Evolutionary conservation across 1,140 invertebrate genomes (phyloP).

Genomic region (Drosophila prosaltans): DNA sequence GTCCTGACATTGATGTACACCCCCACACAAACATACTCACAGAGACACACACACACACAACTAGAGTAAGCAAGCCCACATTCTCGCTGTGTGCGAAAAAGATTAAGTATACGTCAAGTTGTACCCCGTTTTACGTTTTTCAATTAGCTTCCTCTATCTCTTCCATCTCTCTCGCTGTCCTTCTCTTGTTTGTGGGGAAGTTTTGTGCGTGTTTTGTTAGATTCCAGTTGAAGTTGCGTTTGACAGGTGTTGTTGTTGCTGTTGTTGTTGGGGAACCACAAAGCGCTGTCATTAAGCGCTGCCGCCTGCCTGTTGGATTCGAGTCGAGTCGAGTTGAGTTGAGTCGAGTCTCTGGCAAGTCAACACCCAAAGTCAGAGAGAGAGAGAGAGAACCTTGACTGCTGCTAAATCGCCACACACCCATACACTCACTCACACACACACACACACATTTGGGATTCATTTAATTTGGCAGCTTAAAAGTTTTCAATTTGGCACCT

Average conservation of each 20-base stretch:
- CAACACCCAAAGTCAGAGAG: slow-evolving; percentile 4
- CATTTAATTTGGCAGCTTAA: slow-evolving; percentile 63
- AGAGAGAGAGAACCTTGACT: background rate
- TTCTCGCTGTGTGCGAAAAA: slow-evolving; percentile 32
- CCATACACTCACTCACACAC: background rate
- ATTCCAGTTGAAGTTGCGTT: slow-evolving; percentile 53
- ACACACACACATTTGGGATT: slow-evolving; percentile 29
- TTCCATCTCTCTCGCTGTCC: background rate
- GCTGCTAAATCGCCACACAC: background rate
- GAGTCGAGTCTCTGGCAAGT: slow-evolving; percentile 2
- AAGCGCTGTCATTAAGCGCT: slow-evolving; percentile 26
- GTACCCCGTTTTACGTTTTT: slow-evolving; percentile 59
- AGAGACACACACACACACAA: background rate
- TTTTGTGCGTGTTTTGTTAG: slow-evolving; percentile 24
- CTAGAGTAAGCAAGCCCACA: background rate
- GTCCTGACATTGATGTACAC: slow-evolving; percentile 52
- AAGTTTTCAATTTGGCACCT: slow-evolving; percentile 57
- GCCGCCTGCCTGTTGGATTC: slow-evolving; percentile 2
- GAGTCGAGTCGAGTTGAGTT: background rate
- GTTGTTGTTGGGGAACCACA: slow-evolving; percentile 9
- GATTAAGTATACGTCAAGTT: slow-evolving; percentile 74
- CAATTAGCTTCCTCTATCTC: slow-evolving; percentile 52
- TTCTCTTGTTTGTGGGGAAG: slow-evolving; percentile 19
- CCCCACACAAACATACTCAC: background rate
- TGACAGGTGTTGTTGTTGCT: slow-evolving; percentile 33